Conservation (phyloP, 1,140 invertebrate species). For the Adelges cooleyi region DNA sequence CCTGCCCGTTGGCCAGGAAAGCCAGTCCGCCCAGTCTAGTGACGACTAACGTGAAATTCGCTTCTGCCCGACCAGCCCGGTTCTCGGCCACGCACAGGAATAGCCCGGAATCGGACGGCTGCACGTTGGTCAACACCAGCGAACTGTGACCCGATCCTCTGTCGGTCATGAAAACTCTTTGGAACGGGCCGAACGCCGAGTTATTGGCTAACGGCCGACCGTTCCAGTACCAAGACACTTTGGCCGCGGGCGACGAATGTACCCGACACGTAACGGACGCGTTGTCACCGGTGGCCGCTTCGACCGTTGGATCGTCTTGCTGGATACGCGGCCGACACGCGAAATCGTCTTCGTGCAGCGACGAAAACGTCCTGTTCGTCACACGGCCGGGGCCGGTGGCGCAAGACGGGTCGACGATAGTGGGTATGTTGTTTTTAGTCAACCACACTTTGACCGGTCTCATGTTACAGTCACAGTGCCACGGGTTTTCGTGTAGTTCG, state of each 20-base stretch:
- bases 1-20: conserved; percentile 67
- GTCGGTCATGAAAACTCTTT: conserved; percentile 65
- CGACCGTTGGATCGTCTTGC: conserved; percentile 54
- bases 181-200: conserved; percentile 64
- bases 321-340: conserved; percentile 72
- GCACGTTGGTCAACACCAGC: conserved; percentile 72
- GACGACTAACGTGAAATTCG: conserved; percentile 78
- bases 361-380: conserved; percentile 55
- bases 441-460: conserved; percentile 74
- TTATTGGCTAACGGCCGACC: conserved; percentile 67
- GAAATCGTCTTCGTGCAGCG: conserved; percentile 68
- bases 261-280: conserved; percentile 70
- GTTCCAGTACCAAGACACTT: conserved; percentile 77
- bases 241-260: conserved; percentile 65
- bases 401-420: conserved; percentile 61
- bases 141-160: conserved; percentile 58
- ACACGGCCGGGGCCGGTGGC: conserved; percentile 53
- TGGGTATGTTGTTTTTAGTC: conserved; percentile 67
- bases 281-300: conserved; percentile 67
- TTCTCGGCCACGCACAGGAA: conserved; percentile 88
- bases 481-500: conserved; percentile 80
- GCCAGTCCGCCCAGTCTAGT: conserved; percentile 62
- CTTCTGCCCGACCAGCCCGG: conserved; percentile 77
- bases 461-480: conserved; percentile 78
- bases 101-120: conserved; percentile 74